phyloP scores from a whole-genome alignment of 2,113 vertebrate species.

The Dunckerocampus dactyliophorus region DNA sequence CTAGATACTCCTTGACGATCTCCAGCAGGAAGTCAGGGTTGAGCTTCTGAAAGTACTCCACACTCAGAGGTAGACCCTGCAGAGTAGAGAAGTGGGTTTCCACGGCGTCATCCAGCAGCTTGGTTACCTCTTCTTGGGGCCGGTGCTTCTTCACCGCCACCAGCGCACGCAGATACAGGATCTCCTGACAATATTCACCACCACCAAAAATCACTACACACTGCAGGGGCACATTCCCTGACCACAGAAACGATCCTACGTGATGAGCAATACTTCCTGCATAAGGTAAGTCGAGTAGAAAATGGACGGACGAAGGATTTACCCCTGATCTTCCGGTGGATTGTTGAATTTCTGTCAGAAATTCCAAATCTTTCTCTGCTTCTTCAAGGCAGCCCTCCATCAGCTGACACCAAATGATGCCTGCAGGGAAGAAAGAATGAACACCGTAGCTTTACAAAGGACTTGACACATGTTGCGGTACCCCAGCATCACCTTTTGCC shows the following conservation, averaged over 20 bases:
- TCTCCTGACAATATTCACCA: conserved; percentile 74
- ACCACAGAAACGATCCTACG: too few relatives aligned
- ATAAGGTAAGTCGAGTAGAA: not conserved
- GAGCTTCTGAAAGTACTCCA: conserved; percentile 91
- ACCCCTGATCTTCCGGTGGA: conserved; percentile 91
- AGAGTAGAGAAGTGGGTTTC: conserved; percentile 88
- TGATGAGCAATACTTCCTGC: too few relatives aligned
- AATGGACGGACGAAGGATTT: not conserved
- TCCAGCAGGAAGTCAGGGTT: conserved; percentile 95
- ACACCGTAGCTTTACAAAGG: not conserved
- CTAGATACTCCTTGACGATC: conserved; percentile 85
- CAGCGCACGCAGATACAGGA: conserved; percentile 82
- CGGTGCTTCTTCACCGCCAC: conserved; percentile 81
- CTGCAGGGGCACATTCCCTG: too few relatives aligned
- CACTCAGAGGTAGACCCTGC: conserved; percentile 84
- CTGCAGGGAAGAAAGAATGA: conserved; percentile 56
- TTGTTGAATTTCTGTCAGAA: conserved; percentile 89
- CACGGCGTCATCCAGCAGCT: conserved; percentile 85
- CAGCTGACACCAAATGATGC: conserved; percentile 88
- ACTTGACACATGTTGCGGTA: not conserved
- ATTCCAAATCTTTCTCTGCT: conserved; percentile 91
- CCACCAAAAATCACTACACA: not conserved
- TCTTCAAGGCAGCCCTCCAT: conserved; percentile 85
- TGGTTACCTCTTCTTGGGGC: conserved; percentile 80
- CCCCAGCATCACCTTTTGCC: not conserved